Evolutionary conservation across 2,113 vertebrate species (phyloP).

Genomic region (Emydocephalus ijimae): DNA sequence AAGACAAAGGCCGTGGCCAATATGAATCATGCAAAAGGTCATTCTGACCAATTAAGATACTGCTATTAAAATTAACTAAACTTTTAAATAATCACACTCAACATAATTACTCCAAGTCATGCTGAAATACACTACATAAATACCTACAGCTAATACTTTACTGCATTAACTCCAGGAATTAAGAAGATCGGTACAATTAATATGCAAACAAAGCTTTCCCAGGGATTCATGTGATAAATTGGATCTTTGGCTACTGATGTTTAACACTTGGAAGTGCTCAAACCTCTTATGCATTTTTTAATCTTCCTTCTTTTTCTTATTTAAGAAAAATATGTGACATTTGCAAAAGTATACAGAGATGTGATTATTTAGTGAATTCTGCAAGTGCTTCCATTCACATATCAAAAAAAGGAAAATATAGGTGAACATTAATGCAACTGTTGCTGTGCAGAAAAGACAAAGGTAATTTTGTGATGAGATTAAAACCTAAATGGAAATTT

Average conservation of each 20-base stretch:
- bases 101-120: background rate
- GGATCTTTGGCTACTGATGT: background rate
- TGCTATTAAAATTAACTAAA: background rate
- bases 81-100: background rate
- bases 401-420: background rate
- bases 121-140: background rate
- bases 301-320: background rate
- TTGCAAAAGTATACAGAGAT: background rate
- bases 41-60: background rate
- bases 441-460: background rate
- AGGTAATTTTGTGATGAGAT: background rate
- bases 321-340: background rate
- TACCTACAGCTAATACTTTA: background rate
- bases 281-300: background rate
- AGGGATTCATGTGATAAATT: no score
- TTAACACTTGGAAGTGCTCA: background rate
- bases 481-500: background rate
- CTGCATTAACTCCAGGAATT: background rate
- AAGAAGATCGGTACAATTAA: background rate
- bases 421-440: background rate
- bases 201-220: background rate
- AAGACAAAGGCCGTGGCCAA: background rate
- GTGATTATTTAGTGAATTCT: background rate
- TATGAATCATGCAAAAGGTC: background rate
- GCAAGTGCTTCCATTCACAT: background rate